phyloP scores from a whole-genome alignment of 2,797 vertebrate genomes.

The Chanos chanos region DNA sequence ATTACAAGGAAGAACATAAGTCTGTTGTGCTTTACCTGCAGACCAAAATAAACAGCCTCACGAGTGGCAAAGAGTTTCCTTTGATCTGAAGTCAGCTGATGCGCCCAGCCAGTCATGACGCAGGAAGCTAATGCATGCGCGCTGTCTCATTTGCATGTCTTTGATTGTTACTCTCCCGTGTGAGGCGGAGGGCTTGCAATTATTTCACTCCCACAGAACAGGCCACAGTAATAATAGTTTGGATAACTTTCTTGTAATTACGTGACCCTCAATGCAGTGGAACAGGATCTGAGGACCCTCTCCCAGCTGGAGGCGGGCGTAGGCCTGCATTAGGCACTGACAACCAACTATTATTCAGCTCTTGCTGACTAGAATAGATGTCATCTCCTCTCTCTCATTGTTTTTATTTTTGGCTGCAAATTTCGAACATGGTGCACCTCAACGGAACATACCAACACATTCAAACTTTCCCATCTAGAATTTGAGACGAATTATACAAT shows the following conservation, averaged over 20 bases:
- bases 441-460: background rate
- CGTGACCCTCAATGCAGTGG: constrained; percentile 19
- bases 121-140: constrained; percentile 1
- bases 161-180: constrained; percentile 31
- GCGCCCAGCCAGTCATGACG: constrained; percentile 9
- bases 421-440: background rate
- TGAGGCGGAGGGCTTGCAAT: constrained; percentile 15
- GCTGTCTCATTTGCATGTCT: constrained; percentile 32
- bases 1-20: too few relatives aligned
- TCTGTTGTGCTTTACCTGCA: too few relatives aligned
- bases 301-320: constrained; percentile 19
- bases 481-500: too few relatives aligned
- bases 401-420: background rate
- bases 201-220: constrained; percentile 41
- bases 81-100: constrained; percentile 8
- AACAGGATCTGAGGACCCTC: constrained; percentile 35
- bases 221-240: constrained; percentile 35
- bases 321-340: constrained; percentile 29
- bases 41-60: background rate
- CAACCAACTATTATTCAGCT: constrained; percentile 42
- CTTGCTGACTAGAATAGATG: constrained; percentile 28
- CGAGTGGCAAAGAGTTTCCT: background rate
- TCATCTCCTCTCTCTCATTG: constrained; percentile 4
- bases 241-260: constrained; percentile 47
- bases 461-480: background rate